Conservation (phyloP, 2,797 vertebrate species). For the Pempheris klunzingeri region DNA sequence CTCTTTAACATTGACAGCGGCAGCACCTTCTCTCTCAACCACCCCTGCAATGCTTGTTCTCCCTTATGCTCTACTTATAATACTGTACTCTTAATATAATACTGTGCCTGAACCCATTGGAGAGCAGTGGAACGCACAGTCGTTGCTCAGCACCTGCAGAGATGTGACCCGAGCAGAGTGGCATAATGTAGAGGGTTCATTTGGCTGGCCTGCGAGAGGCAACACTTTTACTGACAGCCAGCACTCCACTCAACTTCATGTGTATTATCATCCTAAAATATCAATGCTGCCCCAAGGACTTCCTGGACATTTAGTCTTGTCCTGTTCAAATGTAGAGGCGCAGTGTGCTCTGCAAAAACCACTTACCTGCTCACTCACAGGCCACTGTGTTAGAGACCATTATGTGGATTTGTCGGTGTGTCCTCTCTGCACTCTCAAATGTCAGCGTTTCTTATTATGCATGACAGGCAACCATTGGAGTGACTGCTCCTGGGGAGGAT, state of each 20-base stretch:
- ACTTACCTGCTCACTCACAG: slow-evolving; percentile 62
- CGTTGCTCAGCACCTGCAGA: slow-evolving; percentile 52
- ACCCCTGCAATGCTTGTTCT: slow-evolving; percentile 25
- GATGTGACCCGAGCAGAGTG: slow-evolving; percentile 58
- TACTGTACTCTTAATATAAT: slow-evolving; percentile 49
- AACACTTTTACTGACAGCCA: slow-evolving; percentile 53
- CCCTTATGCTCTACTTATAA: slow-evolving; percentile 28
- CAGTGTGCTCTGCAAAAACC: slow-evolving; percentile 35
- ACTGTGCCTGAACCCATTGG: slow-evolving; percentile 45
- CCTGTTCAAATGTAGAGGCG: slow-evolving; percentile 37
- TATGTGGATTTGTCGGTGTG: slow-evolving; percentile 69
- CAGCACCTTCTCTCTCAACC: slow-evolving; percentile 47
- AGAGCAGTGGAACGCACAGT: slow-evolving; percentile 43
- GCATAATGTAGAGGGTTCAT: slow-evolving; percentile 73
- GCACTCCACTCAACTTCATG: slow-evolving; percentile 43
- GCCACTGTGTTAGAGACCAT: slow-evolving; percentile 55
- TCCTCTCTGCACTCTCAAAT: slow-evolving; percentile 74
- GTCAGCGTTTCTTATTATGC: slow-evolving; percentile 78
- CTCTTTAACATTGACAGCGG: slow-evolving; percentile 38
- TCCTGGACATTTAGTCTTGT: slow-evolving; percentile 63
- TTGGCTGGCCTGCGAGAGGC: slow-evolving; percentile 52
- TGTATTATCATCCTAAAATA: slow-evolving; percentile 77
- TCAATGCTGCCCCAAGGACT: slow-evolving; percentile 71
- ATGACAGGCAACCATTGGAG: slow-evolving; percentile 64
- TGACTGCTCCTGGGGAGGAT: slow-evolving; percentile 45